These are phyloP conservation scores for Drosophila austrosaltans DNA, from an alignment of 2,888 invertebrate genomes.

Conservation along the genomic window DNA sequence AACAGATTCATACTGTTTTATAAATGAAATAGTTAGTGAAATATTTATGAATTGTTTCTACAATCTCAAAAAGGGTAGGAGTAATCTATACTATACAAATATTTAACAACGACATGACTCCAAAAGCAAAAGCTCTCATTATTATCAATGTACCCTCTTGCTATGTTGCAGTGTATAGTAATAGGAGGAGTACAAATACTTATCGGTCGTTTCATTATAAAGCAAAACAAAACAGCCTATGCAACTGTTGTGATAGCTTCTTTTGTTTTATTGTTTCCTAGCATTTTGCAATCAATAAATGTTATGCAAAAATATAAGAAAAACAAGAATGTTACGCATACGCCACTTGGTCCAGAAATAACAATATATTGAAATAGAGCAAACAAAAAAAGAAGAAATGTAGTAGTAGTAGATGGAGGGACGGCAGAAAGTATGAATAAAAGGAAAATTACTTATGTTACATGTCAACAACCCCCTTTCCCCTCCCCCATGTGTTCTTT, in stretches of 20 bases:
- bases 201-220: background rate
- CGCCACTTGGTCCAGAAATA: constrained; percentile 28
- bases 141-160: background rate
- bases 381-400: background rate
- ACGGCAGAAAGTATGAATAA: background rate
- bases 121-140: too few relatives aligned
- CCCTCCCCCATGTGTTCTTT: background rate
- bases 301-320: background rate
- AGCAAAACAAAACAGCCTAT: background rate
- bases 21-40: too few relatives aligned
- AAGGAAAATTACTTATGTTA: background rate
- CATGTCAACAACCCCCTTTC: background rate
- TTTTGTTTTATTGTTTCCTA: constrained; percentile 14
- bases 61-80: too few relatives aligned
- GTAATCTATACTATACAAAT: too few relatives aligned
- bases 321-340: constrained; percentile 31
- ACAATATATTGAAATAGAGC: background rate
- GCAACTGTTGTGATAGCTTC: background rate
- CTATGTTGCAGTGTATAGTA: background rate
- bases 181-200: background rate
- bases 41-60: too few relatives aligned
- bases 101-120: too few relatives aligned
- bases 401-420: background rate
- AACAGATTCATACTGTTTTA: too few relatives aligned
- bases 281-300: constrained; percentile 31